Evolutionary conservation across 2,797 vertebrate species (phyloP).

Genomic region (Enteromius radiatus): DNA sequence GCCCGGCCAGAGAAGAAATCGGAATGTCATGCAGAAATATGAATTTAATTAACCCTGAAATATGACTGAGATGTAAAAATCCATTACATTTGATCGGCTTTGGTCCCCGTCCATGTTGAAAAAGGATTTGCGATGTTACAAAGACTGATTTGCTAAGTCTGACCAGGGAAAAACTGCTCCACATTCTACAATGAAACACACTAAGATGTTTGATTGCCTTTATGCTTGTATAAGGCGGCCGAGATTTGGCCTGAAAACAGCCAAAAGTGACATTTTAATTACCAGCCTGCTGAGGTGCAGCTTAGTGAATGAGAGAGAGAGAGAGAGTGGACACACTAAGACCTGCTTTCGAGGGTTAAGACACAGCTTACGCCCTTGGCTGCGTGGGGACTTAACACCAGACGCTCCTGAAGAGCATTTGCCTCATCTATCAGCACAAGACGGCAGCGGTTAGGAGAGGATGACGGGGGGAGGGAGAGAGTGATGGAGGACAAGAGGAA

Average conservation of each 20-base stretch:
- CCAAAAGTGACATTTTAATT: slow-evolving; percentile 77
- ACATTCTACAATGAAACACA: slow-evolving; percentile 63
- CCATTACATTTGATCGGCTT: slow-evolving; percentile 66
- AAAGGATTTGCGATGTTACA: slow-evolving; percentile 59
- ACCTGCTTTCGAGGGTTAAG: slow-evolving; percentile 51
- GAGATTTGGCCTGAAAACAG: slow-evolving; percentile 60
- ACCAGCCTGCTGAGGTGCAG: slow-evolving; percentile 64
- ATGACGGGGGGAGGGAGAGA: slow-evolving; percentile 28
- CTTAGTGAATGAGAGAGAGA: slow-evolving; percentile 54
- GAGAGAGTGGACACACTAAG: slow-evolving; percentile 33
- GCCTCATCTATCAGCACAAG: slow-evolving; percentile 43
- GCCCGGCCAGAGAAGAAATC: not conserved
- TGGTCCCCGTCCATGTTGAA: slow-evolving; percentile 60
- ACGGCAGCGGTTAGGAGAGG: slow-evolving; percentile 18
- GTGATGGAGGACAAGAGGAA: slow-evolving; percentile 40
- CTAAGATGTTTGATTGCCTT: slow-evolving; percentile 64
- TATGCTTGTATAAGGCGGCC: slow-evolving; percentile 50
- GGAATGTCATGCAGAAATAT: slow-evolving; percentile 30
- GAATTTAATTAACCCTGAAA: slow-evolving; percentile 51
- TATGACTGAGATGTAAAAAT: slow-evolving; percentile 58
- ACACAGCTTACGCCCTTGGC: slow-evolving; percentile 43
- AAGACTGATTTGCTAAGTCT: slow-evolving; percentile 64
- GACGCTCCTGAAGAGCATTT: slow-evolving; percentile 41
- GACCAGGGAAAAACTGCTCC: slow-evolving; percentile 58
- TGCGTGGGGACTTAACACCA: slow-evolving; percentile 30